Base-by-base conservation (phyloP, 2,888 invertebrate species). In the Oxystoma pomonae region DNA sequence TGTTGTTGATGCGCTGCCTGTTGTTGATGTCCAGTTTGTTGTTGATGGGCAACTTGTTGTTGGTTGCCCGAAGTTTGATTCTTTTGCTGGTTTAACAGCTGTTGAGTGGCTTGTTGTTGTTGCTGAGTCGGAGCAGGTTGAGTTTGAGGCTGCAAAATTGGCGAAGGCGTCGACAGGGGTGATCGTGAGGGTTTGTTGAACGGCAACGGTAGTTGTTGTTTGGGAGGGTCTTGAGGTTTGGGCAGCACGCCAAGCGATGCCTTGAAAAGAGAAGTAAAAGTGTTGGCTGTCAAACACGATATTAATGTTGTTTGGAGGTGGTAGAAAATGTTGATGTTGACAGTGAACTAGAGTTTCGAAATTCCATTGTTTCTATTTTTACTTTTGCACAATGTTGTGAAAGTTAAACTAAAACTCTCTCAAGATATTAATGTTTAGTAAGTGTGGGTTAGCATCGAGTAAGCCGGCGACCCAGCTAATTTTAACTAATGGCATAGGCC, bases 381-480 rank as follows among this genome's bases (percentile, higher is more conserved):
- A 16, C 20, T 20, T 5, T 53, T 60, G 68, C 71, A 55, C 62
- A 67, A 58, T 58, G n/a, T n/a, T n/a, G n/a, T n/a, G n/a, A n/a
- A n/a, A n/a, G n/a, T n/a, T n/a, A n/a, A n/a, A n/a, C n/a, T n/a
- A n/a, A n/a, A n/a, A n/a, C n/a, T n/a, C n/a, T n/a, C n/a, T n/a
- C n/a, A n/a, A n/a, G n/a, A n/a, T n/a, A n/a, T n/a, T n/a, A n/a
- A n/a, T n/a, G n/a, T n/a, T n/a, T n/a, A n/a, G n/a, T n/a, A n/a
- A n/a, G n/a, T n/a, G n/a, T n/a, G n/a, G n/a, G n/a, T n/a, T n/a
- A n/a, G n/a, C n/a, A n/a, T n/a, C n/a, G n/a, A n/a, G n/a, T n/a
- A n/a, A n/a, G n/a, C n/a, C n/a, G n/a, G n/a, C n/a, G n/a, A n/a
- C n/a, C n/a, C n/a, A n/a, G n/a, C n/a, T n/a, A n/a, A n/a, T n/a